Conservation (phyloP, 2,888 invertebrate species). For the Adelognathus sp. region DNA sequence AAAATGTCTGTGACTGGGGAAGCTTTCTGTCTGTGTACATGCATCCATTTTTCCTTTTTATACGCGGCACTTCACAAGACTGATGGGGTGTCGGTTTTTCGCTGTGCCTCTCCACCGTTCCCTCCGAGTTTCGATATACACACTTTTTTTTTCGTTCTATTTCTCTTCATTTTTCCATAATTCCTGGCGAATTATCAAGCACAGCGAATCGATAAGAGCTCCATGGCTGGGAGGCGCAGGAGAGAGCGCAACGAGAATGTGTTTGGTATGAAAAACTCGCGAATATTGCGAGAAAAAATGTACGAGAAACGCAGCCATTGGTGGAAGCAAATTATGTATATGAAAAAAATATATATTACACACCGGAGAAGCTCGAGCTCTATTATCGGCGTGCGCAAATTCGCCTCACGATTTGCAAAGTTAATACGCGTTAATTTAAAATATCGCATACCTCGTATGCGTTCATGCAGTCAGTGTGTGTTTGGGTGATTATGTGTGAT, state of each 20-base stretch:
- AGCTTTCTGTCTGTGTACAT: no score
- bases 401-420: slow-evolving; percentile 41
- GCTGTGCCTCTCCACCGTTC: slow-evolving; percentile 28
- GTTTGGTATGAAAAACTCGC: slow-evolving; percentile 39
- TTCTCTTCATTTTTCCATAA: slow-evolving; percentile 51
- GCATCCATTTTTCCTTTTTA: no score
- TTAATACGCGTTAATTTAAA: slow-evolving; percentile 44
- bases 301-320: slow-evolving; percentile 15
- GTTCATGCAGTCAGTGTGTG: not conserved
- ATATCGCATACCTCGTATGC: slow-evolving; percentile 18
- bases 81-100: no score
- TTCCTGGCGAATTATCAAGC: slow-evolving; percentile 53
- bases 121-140: slow-evolving; percentile 42
- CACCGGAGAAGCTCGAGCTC: not conserved
- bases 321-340: slow-evolving; percentile 42
- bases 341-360: not conserved
- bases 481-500: not conserved
- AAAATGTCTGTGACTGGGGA: no score
- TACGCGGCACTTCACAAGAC: no score
- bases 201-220: slow-evolving; percentile 51
- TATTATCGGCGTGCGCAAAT: slow-evolving; percentile 11
- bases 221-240: no score
- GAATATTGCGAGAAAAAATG: slow-evolving; percentile 27
- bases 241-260: slow-evolving; percentile 36
- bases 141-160: slow-evolving; percentile 23